phyloP scores from a whole-genome alignment of 2,113 vertebrate genomes.

The Nerophis ophidion region DNA sequence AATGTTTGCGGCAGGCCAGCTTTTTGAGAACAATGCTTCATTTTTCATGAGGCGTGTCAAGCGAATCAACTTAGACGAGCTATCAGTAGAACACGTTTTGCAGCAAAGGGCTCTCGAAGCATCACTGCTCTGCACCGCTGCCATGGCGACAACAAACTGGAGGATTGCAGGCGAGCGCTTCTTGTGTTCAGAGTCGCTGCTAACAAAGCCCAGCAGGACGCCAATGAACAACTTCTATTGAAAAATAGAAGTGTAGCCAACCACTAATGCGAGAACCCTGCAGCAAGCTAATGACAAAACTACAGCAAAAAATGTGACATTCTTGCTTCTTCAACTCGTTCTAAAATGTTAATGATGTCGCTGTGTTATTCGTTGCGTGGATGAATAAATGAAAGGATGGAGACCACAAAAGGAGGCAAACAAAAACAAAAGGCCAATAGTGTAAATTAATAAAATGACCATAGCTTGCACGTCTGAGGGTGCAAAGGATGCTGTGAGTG shows the following conservation, averaged over 20 bases:
- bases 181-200: slow-evolving; percentile 47
- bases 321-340: no score
- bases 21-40: no score
- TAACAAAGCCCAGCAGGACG: slow-evolving; percentile 39
- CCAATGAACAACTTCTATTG: slow-evolving; percentile 17
- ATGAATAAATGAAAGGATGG: no score
- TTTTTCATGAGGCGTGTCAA: no score
- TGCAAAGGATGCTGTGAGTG: slow-evolving; percentile 9
- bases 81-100: slow-evolving; percentile 1
- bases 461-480: slow-evolving; percentile 24
- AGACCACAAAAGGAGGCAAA: not conserved
- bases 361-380: no score
- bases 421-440: slow-evolving; percentile 12
- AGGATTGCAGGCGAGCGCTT: slow-evolving; percentile 38
- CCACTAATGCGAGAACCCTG: slow-evolving; percentile 1
- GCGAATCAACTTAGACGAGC: not conserved
- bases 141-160: slow-evolving; percentile 56
- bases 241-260: slow-evolving; percentile 10
- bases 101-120: slow-evolving; percentile 21
- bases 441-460: slow-evolving; percentile 45
- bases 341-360: not conserved
- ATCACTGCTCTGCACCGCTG: slow-evolving; percentile 44
- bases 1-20: not conserved
- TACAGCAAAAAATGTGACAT: not conserved
- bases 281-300: not conserved